These are phyloP conservation scores for Gymnothorax javanicus DNA, from an alignment of 2,797 vertebrate species.

Conservation along the genomic window DNA sequence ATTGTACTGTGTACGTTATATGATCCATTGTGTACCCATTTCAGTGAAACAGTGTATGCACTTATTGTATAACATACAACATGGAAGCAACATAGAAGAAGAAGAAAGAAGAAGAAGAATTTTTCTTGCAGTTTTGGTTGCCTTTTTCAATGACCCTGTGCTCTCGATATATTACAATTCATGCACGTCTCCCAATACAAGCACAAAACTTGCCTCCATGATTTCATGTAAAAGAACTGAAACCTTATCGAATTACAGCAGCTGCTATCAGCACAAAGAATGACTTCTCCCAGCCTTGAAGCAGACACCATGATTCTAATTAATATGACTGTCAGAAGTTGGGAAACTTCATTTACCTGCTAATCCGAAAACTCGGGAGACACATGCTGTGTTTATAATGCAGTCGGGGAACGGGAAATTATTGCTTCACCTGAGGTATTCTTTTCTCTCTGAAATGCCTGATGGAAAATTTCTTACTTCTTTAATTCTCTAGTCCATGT, in stretches of 20 bases:
- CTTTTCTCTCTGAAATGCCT: background rate
- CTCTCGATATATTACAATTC: conserved; percentile 78
- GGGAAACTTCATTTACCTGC: conserved; percentile 25
- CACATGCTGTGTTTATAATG: conserved; percentile 6
- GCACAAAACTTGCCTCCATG: conserved; percentile 76
- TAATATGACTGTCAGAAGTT: conserved; percentile 36
- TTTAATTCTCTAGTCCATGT: background rate
- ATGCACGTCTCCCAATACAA: conserved; percentile 72
- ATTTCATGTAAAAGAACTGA: conserved; percentile 64
- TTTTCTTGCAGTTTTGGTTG: conserved; percentile 70
- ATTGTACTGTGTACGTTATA: no score
- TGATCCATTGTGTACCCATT: no score
- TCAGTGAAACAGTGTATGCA: no score
- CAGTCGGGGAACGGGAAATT: conserved; percentile 1
- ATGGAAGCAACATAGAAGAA: background rate
- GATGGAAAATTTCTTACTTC: conserved; percentile 2
- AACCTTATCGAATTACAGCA: conserved; percentile 64
- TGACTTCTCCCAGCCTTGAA: conserved; percentile 41
- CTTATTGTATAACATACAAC: no score
- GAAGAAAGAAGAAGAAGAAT: background rate
- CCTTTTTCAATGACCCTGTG: conserved; percentile 75
- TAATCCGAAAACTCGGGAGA: conserved; percentile 24
- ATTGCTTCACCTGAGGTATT: conserved; percentile 3
- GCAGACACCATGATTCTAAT: conserved; percentile 63
- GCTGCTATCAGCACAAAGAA: conserved; percentile 48